Evolutionary conservation across 2,113 vertebrate species (phyloP).

Genomic region (Noturus placidus): DNA sequence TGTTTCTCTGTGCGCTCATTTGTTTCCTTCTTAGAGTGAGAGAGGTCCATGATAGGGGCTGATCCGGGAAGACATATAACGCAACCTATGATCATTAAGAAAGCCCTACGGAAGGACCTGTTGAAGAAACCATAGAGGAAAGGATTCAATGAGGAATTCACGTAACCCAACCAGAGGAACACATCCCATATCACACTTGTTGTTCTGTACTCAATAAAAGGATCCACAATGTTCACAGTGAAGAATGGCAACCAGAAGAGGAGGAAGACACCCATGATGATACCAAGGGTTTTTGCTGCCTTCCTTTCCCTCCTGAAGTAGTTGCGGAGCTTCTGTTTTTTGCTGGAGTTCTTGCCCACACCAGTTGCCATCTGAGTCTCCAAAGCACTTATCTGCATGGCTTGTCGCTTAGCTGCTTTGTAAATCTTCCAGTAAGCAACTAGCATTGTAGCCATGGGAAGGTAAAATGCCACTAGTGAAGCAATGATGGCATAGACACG

Average conservation of each 20-base stretch:
- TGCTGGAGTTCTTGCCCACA: conserved; percentile 66
- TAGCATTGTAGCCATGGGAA: conserved; percentile 75
- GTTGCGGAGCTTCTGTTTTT: conserved; percentile 70
- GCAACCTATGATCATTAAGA: conserved; percentile 75
- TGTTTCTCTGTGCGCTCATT: conserved; percentile 57
- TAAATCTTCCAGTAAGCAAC: conserved; percentile 79
- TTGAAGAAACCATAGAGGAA: conserved; percentile 77
- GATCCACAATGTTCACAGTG: conserved; percentile 76
- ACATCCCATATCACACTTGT: conserved; percentile 72
- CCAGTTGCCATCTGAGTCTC: conserved; percentile 73
- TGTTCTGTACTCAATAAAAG: conserved; percentile 73
- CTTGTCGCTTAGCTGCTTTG: conserved; percentile 74
- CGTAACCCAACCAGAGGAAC: conserved; percentile 77
- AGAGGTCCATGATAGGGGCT: conserved; percentile 70
- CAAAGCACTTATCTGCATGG: conserved; percentile 74
- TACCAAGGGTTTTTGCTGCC: conserved; percentile 77
- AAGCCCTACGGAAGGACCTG: conserved; percentile 75
- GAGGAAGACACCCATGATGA: conserved; percentile 78
- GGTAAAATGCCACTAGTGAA: conserved; percentile 76
- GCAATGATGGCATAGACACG: conserved; percentile 73
- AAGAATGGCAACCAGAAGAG: conserved; percentile 80
- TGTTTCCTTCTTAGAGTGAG: conserved; percentile 65
- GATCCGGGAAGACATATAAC: conserved; percentile 69
- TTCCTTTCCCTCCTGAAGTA: conserved; percentile 72
- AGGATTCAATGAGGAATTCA: conserved; percentile 79